Percentiles rank a stretch among this genome's conserved stretches.
These are phyloP conservation scores for Dipus sagitta DNA, from an alignment of 2,797 vertebrate genomes.

Conservation along the genomic window DNA sequence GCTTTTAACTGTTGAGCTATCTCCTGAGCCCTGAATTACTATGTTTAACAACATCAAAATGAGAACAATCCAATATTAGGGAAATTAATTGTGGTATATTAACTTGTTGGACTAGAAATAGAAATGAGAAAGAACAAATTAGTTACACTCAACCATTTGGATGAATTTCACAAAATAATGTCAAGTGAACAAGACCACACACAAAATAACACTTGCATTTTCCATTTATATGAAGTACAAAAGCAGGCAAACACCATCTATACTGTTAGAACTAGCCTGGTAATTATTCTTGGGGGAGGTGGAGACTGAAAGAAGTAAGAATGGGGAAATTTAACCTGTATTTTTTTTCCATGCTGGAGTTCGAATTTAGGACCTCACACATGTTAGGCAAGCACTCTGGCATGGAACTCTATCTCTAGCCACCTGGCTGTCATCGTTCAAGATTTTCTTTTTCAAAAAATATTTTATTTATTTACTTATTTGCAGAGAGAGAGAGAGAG, in stretches of 20 bases:
- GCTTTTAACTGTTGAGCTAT: no score
- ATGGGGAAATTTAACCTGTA: neutral
- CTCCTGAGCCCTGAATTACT: neutral
- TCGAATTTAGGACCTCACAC: no score
- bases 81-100: constrained; percentile 36
- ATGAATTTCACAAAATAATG: constrained; percentile 16
- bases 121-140: constrained; percentile 16
- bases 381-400: neutral
- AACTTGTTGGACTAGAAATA: constrained; percentile 10
- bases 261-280: neutral
- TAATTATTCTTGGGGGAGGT: neutral
- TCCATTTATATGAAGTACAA: constrained; percentile 1
- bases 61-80: neutral
- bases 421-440: neutral
- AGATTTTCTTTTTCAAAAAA: neutral
- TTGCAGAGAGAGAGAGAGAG: no score
- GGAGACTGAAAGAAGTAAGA: neutral
- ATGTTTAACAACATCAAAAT: constrained; percentile 46
- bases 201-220: neutral
- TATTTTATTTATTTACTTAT: no score
- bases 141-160: neutral
- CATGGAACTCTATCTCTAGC: neutral
- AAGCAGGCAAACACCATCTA: neutral
- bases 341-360: neutral
- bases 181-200: neutral